phyloP scores from a whole-genome alignment of 1,140 invertebrate genomes.

The Dinoponera quadriceps region DNA sequence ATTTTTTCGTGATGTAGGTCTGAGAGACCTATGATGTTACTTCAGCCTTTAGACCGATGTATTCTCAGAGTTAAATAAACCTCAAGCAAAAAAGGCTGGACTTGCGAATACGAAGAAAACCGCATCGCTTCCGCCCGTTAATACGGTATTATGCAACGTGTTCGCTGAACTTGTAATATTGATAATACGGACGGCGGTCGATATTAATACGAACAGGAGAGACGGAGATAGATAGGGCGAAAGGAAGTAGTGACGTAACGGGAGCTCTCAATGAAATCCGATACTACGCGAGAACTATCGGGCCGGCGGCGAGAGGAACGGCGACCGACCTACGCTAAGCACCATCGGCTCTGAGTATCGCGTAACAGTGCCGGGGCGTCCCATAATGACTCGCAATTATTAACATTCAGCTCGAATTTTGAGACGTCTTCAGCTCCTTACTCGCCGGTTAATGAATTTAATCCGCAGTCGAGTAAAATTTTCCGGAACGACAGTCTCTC shows the following conservation, averaged over 20 bases:
- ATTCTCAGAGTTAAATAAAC: no score
- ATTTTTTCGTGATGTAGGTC: no score
- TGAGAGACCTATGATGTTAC: no score
- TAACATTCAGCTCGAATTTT: conserved; percentile 58
- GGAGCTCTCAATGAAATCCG: conserved; percentile 39
- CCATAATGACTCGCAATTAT: conserved; percentile 54
- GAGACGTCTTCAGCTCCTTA: conserved; percentile 32
- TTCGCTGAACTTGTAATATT: neutral
- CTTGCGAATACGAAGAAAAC: neutral
- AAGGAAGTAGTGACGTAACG: conserved; percentile 4
- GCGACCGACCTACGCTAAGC: conserved; percentile 3
- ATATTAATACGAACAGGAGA: conserved; percentile 19
- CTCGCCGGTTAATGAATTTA: conserved; percentile 50
- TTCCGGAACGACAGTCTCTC: conserved; percentile 19
- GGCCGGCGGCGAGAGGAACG: neutral
- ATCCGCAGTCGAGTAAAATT: conserved; percentile 47
- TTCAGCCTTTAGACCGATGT: no score
- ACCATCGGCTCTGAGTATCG: conserved; percentile 50
- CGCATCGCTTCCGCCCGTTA: neutral
- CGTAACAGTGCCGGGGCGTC: conserved; percentile 8
- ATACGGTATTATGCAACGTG: neutral
- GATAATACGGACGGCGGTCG: conserved; percentile 1
- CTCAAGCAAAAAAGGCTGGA: no score
- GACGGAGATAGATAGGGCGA: neutral
- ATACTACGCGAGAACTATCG: conserved; percentile 30